phyloP scores from a whole-genome alignment of 2,113 vertebrate genomes.

The Hydropotes inermis region DNA sequence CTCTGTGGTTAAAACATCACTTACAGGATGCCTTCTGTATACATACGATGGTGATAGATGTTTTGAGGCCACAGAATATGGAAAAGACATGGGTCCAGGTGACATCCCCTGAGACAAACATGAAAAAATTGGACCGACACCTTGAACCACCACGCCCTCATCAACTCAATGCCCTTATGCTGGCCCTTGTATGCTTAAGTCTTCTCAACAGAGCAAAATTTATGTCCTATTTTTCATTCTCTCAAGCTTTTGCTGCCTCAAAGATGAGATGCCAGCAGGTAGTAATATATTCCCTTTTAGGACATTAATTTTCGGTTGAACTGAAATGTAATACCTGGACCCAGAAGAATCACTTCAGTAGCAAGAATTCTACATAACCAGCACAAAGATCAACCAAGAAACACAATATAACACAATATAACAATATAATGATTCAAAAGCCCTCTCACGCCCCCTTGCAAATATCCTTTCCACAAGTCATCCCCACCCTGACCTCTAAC shows the following conservation, averaged over 20 bases:
- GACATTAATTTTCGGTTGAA: not conserved
- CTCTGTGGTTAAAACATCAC: not conserved
- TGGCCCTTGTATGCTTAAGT: not conserved
- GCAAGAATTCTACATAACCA: not conserved
- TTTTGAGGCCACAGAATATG: not conserved
- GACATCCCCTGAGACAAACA: not conserved
- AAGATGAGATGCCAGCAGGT: not conserved
- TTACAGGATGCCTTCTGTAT: not conserved
- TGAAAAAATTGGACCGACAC: not conserved
- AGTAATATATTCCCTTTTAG: not conserved
- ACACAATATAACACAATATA: not conserved
- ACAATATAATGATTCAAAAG: not conserved
- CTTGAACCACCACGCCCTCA: not conserved
- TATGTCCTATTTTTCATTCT: not conserved
- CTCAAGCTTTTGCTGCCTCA: not conserved
- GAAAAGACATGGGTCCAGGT: not conserved
- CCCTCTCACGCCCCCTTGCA: not conserved
- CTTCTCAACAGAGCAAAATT: not conserved
- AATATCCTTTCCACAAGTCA: not conserved
- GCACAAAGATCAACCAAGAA: not conserved
- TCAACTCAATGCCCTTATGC: not conserved
- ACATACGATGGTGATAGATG: not conserved
- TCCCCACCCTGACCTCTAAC: not conserved
- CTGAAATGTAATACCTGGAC: not conserved
- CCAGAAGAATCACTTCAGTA: not conserved